phyloP scores from a whole-genome alignment of 2,113 vertebrate genomes.

The Gavia stellata region DNA sequence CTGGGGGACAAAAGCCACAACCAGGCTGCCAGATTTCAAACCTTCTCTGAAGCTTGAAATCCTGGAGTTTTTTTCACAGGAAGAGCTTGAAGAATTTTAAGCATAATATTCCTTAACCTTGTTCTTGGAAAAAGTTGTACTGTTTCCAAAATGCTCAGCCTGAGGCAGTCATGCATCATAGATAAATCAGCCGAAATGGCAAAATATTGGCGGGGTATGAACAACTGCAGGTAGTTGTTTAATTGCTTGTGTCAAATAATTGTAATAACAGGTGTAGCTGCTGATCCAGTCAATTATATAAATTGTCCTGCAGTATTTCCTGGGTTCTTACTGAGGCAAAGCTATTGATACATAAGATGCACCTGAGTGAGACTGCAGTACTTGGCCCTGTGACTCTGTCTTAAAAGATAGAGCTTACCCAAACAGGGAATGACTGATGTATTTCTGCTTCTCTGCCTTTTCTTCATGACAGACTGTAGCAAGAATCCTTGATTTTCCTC shows the following conservation, averaged over 20 bases:
- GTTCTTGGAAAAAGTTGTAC: not conserved
- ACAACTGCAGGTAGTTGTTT: constrained; percentile 35
- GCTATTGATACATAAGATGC: not conserved
- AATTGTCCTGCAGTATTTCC: not conserved
- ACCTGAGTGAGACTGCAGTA: not conserved
- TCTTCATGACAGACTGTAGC: not conserved
- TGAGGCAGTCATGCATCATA: not conserved
- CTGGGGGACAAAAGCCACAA: not conserved
- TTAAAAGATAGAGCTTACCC: not conserved
- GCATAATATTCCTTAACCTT: not conserved
- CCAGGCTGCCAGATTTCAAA: not conserved
- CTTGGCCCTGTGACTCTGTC: not conserved
- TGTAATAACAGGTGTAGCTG: constrained; percentile 39
- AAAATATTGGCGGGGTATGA: not conserved
- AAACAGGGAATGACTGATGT: not conserved
- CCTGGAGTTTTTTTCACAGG: not conserved
- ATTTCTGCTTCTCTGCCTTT: not conserved
- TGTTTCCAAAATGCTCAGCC: not conserved
- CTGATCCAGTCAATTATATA: constrained; percentile 11
- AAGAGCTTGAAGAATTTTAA: not conserved
- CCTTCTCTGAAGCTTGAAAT: not conserved
- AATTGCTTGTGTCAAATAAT: constrained; percentile 5
- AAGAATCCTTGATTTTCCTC: not conserved
- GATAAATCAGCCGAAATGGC: not conserved
- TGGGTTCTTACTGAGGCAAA: not conserved